Conservation (phyloP, 2,113 vertebrate species). For the Chlamydotis undulata region DNA sequence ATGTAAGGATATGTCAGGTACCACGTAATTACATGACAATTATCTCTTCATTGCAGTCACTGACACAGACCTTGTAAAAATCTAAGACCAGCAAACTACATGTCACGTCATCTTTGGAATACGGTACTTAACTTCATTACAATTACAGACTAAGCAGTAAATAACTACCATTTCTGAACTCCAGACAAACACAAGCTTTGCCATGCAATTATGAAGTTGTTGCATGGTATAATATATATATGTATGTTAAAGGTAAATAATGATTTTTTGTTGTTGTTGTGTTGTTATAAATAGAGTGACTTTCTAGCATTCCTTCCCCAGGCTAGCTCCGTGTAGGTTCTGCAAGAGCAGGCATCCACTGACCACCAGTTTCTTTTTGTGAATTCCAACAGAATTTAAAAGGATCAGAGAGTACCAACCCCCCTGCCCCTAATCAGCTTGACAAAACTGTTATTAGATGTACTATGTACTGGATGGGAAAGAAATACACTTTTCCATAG, state of each 20-base stretch:
- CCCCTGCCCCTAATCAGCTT: background rate
- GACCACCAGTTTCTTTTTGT: background rate
- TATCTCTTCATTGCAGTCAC: background rate
- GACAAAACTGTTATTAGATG: background rate
- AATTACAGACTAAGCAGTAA: conserved; percentile 13
- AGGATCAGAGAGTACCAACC: background rate
- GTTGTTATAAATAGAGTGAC: background rate
- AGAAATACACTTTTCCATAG: background rate
- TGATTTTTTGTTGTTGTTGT: background rate
- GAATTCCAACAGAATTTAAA: background rate
- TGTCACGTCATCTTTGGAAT: background rate
- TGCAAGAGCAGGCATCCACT: background rate
- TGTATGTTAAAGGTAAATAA: background rate
- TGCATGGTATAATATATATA: background rate
- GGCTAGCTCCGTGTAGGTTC: background rate
- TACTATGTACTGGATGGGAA: background rate
- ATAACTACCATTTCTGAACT: background rate
- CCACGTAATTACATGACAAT: background rate
- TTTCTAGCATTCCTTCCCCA: background rate
- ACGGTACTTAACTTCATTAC: background rate
- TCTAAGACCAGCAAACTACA: background rate
- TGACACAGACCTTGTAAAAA: conserved; percentile 10
- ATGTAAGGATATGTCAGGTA: background rate
- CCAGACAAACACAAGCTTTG: background rate
- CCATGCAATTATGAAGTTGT: background rate